Evolutionary conservation across 2,888 invertebrate species (phyloP).

Genomic region (Melanchra persicariae): DNA sequence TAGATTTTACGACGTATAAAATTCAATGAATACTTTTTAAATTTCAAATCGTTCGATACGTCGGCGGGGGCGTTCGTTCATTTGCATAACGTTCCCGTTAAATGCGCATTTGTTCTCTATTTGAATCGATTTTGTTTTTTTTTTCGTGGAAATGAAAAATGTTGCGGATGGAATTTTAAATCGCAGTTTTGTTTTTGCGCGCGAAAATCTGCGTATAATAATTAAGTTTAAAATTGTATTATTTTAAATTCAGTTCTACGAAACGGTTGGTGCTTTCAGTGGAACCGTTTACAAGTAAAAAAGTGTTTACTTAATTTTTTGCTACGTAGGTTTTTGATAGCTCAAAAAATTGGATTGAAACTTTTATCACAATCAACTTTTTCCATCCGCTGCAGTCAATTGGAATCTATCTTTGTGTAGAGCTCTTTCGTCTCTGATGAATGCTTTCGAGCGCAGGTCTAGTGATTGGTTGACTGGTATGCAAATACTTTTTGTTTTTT

Average conservation of each 20-base stretch:
- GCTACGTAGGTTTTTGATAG: slow-evolving; percentile 18
- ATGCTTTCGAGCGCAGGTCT: slow-evolving; percentile 19
- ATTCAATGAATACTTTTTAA: slow-evolving; percentile 70
- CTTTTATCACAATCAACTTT: slow-evolving; percentile 36
- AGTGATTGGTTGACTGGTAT: slow-evolving; percentile 23
- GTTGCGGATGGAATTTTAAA: slow-evolving; percentile 33
- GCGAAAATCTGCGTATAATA: slow-evolving; percentile 27
- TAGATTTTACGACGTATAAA: slow-evolving; percentile 64
- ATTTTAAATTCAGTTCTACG: slow-evolving; percentile 17
- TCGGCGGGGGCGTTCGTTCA: slow-evolving; percentile 50
- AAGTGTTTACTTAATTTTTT: slow-evolving; percentile 10
- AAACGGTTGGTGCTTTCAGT: slow-evolving; percentile 13
- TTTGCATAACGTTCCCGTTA: slow-evolving; percentile 63
- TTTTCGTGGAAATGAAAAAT: slow-evolving; percentile 41
- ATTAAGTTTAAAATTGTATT: slow-evolving; percentile 31
- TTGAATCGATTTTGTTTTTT: slow-evolving; percentile 49
- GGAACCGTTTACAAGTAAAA: background rate
- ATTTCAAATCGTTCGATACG: slow-evolving; percentile 69
- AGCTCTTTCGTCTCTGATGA: slow-evolving; percentile 19
- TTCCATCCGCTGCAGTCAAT: slow-evolving; percentile 28
- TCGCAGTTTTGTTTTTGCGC: slow-evolving; percentile 19
- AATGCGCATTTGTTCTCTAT: slow-evolving; percentile 63
- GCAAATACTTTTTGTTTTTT: slow-evolving; percentile 19
- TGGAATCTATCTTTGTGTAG: slow-evolving; percentile 7
- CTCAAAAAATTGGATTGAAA: slow-evolving; percentile 6